Base-by-base conservation (phyloP, 2,113 vertebrate genomes). In the Bucco capensis region DNA sequence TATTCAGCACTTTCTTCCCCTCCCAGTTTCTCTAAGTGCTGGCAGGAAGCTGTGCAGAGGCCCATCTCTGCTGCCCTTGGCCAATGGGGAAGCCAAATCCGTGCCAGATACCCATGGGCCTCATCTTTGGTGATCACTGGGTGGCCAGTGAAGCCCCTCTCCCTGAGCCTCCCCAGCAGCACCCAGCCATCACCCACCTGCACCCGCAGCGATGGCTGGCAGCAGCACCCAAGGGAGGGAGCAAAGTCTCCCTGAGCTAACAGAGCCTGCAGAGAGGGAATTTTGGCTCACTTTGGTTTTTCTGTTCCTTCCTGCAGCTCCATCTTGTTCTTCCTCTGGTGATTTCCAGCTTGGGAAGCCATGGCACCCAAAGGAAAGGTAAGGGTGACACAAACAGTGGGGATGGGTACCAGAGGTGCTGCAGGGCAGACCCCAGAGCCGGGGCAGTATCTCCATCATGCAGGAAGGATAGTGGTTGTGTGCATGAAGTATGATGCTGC, bases 351-450 rank as follows among this genome's bases (percentile, higher is more conserved):
- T 56, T 4, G 30, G 69, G 76, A 91, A 92, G 46, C 79, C 92
- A 97, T 97, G 96, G 95, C 96, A 53, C 95, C 93, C 71, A 81
- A 93, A 37, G 95, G 95, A 87, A 96, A 96, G 96, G 96, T 96
- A 96, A 89, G 62, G 33, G 21, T 57, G 85, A 60, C n/a, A 11
- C 40, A 16, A 4, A 3, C 0, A 0, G 23, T 3, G 3, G 33
- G 88, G 51, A 27, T 31, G 47, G 69, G 44, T n/a, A 4, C 35
- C 1, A 35, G 30, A 37, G 33, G 28, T 50, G 69, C 46, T 0
- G 0, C 13, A n/a, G 54, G 19, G 25, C 44, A 78, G 51, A 50
- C 3, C 25, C 56, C 56, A 25, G 74, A 21, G 64, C 69, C 5
- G 8, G 25, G n/a, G 33, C 37, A 79, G 50, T 2, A 1, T 37